Conservation (phyloP, 1,140 invertebrate species). For the Triops cancriformis region DNA sequence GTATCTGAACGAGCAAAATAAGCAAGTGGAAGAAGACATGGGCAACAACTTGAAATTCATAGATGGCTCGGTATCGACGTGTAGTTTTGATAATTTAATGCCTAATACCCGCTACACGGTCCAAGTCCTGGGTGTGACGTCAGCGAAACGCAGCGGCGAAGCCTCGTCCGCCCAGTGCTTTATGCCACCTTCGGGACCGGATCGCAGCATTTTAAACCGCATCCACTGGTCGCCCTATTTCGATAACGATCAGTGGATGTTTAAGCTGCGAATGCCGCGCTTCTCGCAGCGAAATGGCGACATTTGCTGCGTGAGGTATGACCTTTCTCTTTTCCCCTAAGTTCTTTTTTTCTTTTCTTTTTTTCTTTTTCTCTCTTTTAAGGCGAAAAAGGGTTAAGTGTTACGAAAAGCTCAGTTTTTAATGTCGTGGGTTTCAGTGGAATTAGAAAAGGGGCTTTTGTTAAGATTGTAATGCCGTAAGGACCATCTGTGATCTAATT, state of each 20-base stretch:
- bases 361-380: no score
- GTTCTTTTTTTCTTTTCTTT: no score
- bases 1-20: conserved; percentile 50
- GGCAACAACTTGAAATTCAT: conserved; percentile 52
- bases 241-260: conserved; percentile 54
- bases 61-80: conserved; percentile 43
- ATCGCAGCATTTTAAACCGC: conserved; percentile 50
- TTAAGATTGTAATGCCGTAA: no score
- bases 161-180: conserved; percentile 49
- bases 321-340: background rate
- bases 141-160: conserved; percentile 55
- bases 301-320: conserved; percentile 68
- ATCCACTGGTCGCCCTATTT: conserved; percentile 61
- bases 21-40: conserved; percentile 45
- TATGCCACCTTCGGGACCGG: conserved; percentile 60
- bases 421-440: no score
- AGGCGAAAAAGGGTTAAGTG: no score
- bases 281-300: conserved; percentile 74
- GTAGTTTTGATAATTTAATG: conserved; percentile 54
- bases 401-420: no score
- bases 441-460: no score
- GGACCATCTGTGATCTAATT: no score
- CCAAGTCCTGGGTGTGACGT: conserved; percentile 53
- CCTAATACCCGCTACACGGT: conserved; percentile 69
- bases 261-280: conserved; percentile 59